Percentiles rank a stretch among this genome's conserved stretches.
These are phyloP conservation scores for Anthopleura xanthogrammica DNA, from an alignment of 92 coral and sea anemone species.

Conservation along the genomic window DNA sequence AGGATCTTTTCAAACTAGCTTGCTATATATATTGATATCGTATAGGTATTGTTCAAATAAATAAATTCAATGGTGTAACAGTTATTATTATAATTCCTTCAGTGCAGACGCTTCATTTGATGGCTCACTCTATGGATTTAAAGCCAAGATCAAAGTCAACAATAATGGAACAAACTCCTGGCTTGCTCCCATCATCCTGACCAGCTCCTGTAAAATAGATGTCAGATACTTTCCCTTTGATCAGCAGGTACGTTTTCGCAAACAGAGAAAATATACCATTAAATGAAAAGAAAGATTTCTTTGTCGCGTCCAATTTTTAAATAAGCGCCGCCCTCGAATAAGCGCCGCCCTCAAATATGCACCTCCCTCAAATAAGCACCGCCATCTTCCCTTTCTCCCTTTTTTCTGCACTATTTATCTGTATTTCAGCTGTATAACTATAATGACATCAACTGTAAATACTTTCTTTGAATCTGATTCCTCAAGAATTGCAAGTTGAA, in stretches of 20 bases:
- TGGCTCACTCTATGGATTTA: conserved; percentile 77
- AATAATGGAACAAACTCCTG: conserved; percentile 70
- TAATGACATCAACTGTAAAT: too few relatives aligned
- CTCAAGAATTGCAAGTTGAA: conserved; percentile 71
- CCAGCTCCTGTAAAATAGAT: conserved; percentile 93
- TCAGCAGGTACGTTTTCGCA: conserved; percentile 62
- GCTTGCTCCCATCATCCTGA: conserved; percentile 84
- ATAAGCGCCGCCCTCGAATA: conserved; percentile 74
- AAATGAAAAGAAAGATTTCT: too few relatives aligned
- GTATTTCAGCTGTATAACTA: too few relatives aligned
- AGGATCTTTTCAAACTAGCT: too few relatives aligned
- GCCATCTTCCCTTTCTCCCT: too few relatives aligned
- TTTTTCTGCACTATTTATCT: too few relatives aligned
- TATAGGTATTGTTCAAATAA: too few relatives aligned
- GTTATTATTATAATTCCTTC: background rate
- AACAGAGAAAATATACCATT: too few relatives aligned
- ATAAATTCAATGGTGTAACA: too few relatives aligned
- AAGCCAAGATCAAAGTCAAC: conserved; percentile 70
- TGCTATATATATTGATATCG: too few relatives aligned
- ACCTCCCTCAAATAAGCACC: background rate
- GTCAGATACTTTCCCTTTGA: conserved; percentile 89
- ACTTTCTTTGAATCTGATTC: background rate
- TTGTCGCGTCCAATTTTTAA: background rate
- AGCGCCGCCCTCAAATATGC: conserved; percentile 33
- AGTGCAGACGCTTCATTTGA: conserved; percentile 88